Evolutionary conservation across 2,797 vertebrate genomes (phyloP).

Genomic region (Oryzias dopingdopingensis): DNA sequence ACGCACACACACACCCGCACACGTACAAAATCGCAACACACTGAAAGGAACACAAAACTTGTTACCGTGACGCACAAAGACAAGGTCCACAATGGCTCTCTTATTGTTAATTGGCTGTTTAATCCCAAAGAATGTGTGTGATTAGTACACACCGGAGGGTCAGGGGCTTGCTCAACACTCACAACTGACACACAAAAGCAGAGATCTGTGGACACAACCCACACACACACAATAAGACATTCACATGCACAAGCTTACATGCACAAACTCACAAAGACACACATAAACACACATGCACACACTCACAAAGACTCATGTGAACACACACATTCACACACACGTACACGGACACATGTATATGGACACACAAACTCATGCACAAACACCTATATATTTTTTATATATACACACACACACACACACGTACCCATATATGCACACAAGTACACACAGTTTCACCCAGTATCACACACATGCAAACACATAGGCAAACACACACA

Average conservation of each 20-base stretch:
- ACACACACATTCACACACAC: constrained; percentile 13
- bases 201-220: constrained; percentile 48
- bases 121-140: constrained; percentile 82
- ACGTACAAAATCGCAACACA: constrained; percentile 10
- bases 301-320: too few species aligned
- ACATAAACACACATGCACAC: too few species aligned
- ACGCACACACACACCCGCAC: constrained; percentile 6
- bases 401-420: not conserved
- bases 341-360: constrained; percentile 26
- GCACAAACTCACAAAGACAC: too few species aligned
- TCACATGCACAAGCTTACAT: not conserved
- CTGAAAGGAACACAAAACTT: constrained; percentile 55
- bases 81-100: constrained; percentile 76
- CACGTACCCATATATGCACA: too few species aligned
- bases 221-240: constrained; percentile 11
- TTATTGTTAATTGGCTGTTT: constrained; percentile 82
- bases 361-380: constrained; percentile 5
- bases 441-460: too few species aligned
- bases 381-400: too few species aligned
- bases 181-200: constrained; percentile 73
- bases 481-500: too few species aligned
- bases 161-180: constrained; percentile 77
- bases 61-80: constrained; percentile 73
- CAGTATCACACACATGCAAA: too few species aligned
- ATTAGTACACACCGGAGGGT: constrained; percentile 71